phyloP scores from a whole-genome alignment of 2,113 vertebrate genomes.

The Irena cyanogastra region DNA sequence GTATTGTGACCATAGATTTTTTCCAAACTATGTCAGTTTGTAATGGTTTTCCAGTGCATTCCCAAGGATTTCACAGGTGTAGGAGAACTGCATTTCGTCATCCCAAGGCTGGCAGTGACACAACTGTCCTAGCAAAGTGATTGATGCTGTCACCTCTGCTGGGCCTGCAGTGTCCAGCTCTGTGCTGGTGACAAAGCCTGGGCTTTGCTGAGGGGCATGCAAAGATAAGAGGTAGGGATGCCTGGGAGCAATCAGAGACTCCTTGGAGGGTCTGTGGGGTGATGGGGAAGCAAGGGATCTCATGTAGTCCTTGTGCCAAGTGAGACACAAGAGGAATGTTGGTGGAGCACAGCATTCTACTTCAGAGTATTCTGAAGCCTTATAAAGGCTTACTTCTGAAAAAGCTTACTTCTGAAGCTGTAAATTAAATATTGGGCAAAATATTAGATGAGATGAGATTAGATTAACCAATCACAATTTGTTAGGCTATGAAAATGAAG shows the following conservation, averaged over 20 bases:
- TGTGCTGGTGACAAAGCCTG: neutral
- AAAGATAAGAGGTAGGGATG: neutral
- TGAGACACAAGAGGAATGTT: neutral
- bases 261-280: neutral
- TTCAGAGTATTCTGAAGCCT: neutral
- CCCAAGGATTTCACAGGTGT: neutral
- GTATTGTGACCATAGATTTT: fast-evolving
- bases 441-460: neutral
- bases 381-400: too few relatives aligned
- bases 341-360: neutral
- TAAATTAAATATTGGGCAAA: neutral
- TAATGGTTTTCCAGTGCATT: neutral
- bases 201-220: neutral
- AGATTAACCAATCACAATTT: neutral
- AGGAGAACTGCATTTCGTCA: neutral
- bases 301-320: neutral
- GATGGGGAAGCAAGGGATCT: neutral
- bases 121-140: neutral
- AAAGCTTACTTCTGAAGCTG: too few relatives aligned
- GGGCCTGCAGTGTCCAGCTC: neutral
- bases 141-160: neutral
- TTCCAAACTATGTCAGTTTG: fast-evolving
- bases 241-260: neutral
- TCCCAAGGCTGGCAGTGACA: neutral
- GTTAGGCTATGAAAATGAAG: neutral